Percentiles rank a stretch among this genome's conserved stretches.
Evolutionary conservation across 2,888 invertebrate genomes (phyloP).

Genomic region (Mythimna vitellina): DNA sequence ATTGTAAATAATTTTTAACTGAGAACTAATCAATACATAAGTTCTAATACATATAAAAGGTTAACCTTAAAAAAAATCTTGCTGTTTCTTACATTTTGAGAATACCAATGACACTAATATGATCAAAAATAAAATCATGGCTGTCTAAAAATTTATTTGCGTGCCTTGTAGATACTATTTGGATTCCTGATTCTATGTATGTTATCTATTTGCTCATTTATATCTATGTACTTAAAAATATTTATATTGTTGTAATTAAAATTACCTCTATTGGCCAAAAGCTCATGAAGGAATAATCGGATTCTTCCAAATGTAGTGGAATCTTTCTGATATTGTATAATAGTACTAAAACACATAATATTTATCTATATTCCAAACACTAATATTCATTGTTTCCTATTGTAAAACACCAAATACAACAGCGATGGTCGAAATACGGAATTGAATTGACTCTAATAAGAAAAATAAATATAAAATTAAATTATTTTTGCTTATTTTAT

Average conservation of each 20-base stretch:
- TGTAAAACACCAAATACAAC: slow-evolving; percentile 46
- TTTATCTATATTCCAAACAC: slow-evolving; percentile 54
- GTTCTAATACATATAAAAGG: slow-evolving; percentile 33
- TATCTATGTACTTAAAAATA: slow-evolving; percentile 24
- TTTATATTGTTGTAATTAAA: slow-evolving; percentile 15
- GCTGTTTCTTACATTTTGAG: slow-evolving; percentile 13
- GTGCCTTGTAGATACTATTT: slow-evolving; percentile 74
- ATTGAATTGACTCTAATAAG: slow-evolving; percentile 58
- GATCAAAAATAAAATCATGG: slow-evolving; percentile 37
- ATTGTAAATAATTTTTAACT: slow-evolving; percentile 21
- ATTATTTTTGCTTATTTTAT: slow-evolving; percentile 50
- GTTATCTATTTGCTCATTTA: slow-evolving; percentile 48
- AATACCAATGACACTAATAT: slow-evolving; percentile 16
- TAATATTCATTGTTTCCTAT: slow-evolving; percentile 42
- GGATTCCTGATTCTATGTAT: slow-evolving; percentile 42
- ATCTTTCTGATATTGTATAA: slow-evolving; percentile 68
- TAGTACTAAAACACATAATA: slow-evolving; percentile 50
- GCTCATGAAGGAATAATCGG: slow-evolving; percentile 51
- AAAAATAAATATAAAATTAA: slow-evolving; percentile 35
- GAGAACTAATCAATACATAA: slow-evolving; percentile 16
- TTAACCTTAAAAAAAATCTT: slow-evolving; percentile 16
- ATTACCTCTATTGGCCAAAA: slow-evolving; percentile 46
- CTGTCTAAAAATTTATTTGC: slow-evolving; percentile 72
- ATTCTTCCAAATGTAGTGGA: slow-evolving; percentile 72
- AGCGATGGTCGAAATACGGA: slow-evolving; percentile 63